Percentiles rank a stretch among this genome's conserved stretches.
Conservation (phyloP, 2,113 vertebrate genomes). For the Cyanistes caeruleus region DNA sequence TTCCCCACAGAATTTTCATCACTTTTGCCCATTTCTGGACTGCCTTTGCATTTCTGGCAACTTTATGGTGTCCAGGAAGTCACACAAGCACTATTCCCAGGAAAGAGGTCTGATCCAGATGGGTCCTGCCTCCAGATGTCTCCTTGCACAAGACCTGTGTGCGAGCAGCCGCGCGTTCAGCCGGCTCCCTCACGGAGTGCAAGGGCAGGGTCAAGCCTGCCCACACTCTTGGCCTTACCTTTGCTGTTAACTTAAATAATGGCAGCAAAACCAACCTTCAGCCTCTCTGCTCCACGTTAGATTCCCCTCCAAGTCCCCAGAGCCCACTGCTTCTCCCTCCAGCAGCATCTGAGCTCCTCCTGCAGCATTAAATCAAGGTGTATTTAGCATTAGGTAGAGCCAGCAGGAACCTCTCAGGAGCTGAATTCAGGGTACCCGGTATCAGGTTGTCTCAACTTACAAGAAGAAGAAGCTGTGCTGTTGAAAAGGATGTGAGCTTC, state of each 20-base stretch:
- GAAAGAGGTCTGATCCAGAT: not conserved
- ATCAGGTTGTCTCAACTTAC: not conserved
- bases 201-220: not conserved
- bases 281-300: not conserved
- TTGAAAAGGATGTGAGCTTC: not conserved
- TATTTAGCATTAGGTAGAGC: not conserved
- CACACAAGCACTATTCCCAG: not conserved
- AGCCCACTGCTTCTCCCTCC: not conserved
- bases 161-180: not conserved
- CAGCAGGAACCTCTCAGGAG: not conserved
- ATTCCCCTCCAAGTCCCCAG: not conserved
- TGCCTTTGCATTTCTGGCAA: not conserved
- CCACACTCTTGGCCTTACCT: fast-evolving
- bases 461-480: not conserved
- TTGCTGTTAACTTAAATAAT: not conserved
- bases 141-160: not conserved
- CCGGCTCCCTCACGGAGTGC: not conserved
- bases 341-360: not conserved
- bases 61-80: not conserved
- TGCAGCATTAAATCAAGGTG: not conserved
- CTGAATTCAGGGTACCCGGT: not conserved
- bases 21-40: not conserved
- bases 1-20: not conserved
- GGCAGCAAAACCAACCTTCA: not conserved
- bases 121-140: constrained; percentile 26